Percentiles rank a stretch among this genome's conserved stretches.
These are phyloP conservation scores for Scomberomorus guttatus DNA, from an alignment of 2,797 vertebrate species.

Conservation along the genomic window DNA sequence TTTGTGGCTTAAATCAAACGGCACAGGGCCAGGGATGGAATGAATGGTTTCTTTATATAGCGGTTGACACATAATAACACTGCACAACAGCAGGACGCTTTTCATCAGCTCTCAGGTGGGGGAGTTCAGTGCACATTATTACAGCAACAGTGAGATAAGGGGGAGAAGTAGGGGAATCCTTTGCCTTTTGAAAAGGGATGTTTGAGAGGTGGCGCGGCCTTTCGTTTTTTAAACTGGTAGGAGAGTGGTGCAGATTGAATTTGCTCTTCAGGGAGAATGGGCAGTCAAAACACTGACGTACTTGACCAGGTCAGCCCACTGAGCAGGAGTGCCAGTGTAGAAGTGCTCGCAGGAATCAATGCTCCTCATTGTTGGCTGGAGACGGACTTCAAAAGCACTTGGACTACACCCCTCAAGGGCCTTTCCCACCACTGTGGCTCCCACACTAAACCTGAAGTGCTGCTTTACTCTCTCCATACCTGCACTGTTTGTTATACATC, in stretches of 20 bases:
- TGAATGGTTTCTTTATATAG: slow-evolving; percentile 72
- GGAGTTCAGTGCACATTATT: slow-evolving; percentile 57
- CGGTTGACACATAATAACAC: slow-evolving; percentile 53
- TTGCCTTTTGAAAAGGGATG: slow-evolving; percentile 44
- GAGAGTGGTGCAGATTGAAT: slow-evolving; percentile 66
- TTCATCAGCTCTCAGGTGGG: slow-evolving; percentile 69
- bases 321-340: slow-evolving; percentile 52
- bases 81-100: slow-evolving; percentile 43
- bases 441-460: slow-evolving; percentile 46
- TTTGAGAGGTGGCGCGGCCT: slow-evolving; percentile 37
- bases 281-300: slow-evolving; percentile 80
- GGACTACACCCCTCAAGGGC: slow-evolving; percentile 57
- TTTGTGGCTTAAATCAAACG: slow-evolving; percentile 54
- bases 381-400: slow-evolving; percentile 75
- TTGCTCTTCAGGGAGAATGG: slow-evolving; percentile 75
- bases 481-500: slow-evolving; percentile 56
- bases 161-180: slow-evolving; percentile 25
- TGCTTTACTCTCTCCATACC: slow-evolving; percentile 39
- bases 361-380: slow-evolving; percentile 77
- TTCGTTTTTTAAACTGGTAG: slow-evolving; percentile 51
- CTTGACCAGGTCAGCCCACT: slow-evolving; percentile 77
- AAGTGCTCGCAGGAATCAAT: slow-evolving; percentile 77
- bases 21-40: slow-evolving; percentile 47
- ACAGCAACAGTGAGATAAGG: slow-evolving; percentile 53
- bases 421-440: slow-evolving; percentile 76